Evolutionary conservation across 37 sponge, comb jelly and placozoan species (phyloP).

Genomic region (Corticium candelabrum): DNA sequence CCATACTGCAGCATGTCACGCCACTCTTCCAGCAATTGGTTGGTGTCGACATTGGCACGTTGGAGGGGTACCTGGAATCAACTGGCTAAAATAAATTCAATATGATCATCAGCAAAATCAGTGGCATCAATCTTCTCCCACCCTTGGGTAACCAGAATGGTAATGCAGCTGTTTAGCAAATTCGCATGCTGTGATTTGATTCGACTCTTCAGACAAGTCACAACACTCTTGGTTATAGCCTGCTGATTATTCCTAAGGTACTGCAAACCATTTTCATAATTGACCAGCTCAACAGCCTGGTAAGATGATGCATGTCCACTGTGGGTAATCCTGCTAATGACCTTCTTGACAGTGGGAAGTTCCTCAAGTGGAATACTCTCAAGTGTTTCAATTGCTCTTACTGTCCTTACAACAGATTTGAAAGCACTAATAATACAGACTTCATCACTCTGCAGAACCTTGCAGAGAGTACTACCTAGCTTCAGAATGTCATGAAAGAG

Average conservation of each 20-base stretch:
- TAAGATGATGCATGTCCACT: not conserved
- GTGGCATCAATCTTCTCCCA: not conserved
- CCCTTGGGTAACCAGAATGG: not conserved
- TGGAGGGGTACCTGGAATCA: no score
- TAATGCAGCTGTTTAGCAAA: not conserved
- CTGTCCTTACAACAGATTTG: no score
- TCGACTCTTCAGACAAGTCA: not conserved
- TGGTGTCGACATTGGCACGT: no score
- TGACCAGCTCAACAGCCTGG: not conserved
- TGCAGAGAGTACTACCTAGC: conserved; percentile 35
- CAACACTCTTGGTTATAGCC: not conserved
- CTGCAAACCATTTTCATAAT: not conserved
- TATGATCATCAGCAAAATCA: no score
- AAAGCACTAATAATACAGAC: conserved; percentile 39
- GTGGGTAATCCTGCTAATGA: not conserved
- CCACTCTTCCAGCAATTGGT: not conserved
- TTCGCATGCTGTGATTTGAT: not conserved
- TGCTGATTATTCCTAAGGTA: not conserved
- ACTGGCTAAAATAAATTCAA: no score
- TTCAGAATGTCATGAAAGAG: conserved; percentile 50
- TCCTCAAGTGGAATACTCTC: no score
- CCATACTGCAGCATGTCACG: not conserved
- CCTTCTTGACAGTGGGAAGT: not conserved
- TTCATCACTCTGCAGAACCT: conserved; percentile 44
- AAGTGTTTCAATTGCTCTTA: no score